Conservation (phyloP, 2,113 vertebrate species). For the Platysteira castanea region DNA sequence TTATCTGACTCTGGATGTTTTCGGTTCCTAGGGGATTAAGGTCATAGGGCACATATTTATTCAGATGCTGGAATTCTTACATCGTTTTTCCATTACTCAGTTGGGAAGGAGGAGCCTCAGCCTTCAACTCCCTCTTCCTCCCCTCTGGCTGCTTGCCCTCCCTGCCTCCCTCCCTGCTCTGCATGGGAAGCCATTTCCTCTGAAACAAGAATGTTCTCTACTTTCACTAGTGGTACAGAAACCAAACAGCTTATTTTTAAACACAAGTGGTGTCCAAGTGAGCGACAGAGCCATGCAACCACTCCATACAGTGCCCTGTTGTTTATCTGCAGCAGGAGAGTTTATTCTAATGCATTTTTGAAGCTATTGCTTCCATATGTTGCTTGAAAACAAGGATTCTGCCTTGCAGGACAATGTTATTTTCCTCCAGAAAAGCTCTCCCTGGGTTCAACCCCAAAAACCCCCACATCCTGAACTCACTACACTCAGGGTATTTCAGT, state of each 20-base stretch:
- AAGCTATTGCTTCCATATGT: neutral
- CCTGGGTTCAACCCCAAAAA: neutral
- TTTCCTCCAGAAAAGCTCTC: neutral
- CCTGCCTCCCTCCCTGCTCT: neutral
- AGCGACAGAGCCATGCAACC: neutral
- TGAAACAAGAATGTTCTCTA: neutral
- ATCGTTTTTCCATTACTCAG: conserved; percentile 85
- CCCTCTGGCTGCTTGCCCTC: neutral
- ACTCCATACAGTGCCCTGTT: neutral
- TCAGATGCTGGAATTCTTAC: conserved; percentile 81
- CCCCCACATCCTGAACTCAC: no score
- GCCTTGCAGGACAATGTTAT: neutral
- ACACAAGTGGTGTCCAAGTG: neutral
- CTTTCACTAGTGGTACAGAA: neutral
- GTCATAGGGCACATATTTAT: conserved; percentile 84
- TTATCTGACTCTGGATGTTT: conserved; percentile 70
- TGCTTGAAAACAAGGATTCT: neutral
- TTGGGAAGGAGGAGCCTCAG: conserved; percentile 68
- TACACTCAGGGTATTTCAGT: rapidly evolving
- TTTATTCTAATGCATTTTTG: rapidly evolving
- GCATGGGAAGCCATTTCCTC: conserved; percentile 1
- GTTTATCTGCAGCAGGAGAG: neutral
- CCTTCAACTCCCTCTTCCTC: conserved; percentile 48
- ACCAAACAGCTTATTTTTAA: neutral
- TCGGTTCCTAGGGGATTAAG: conserved; percentile 65